Evolutionary conservation across 2,797 vertebrate genomes (phyloP).

Genomic region (Scleropages formosus): DNA sequence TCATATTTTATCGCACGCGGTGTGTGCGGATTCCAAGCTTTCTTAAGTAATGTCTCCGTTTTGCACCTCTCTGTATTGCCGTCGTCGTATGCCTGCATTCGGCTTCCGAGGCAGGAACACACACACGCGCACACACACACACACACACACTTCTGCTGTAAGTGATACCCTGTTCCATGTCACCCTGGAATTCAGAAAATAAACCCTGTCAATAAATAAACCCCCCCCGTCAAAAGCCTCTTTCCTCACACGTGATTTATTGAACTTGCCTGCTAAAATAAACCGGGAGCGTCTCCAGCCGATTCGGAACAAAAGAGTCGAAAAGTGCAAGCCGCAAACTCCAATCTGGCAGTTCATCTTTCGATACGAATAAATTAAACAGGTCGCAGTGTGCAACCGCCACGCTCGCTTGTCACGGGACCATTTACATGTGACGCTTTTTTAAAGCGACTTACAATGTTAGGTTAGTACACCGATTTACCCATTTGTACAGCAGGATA

Average conservation of each 20-base stretch:
- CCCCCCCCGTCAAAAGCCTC: not conserved
- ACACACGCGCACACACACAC: not conserved
- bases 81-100: not conserved
- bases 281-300: not conserved
- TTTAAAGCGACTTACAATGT: too few species aligned
- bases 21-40: not conserved
- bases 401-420: not conserved
- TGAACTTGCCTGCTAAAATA: slow-evolving; percentile 22
- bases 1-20: not conserved
- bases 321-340: not conserved
- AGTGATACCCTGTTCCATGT: not conserved
- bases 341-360: slow-evolving; percentile 23
- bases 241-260: slow-evolving; percentile 22
- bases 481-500: too few species aligned
- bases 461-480: too few species aligned
- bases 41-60: not conserved
- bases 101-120: not conserved
- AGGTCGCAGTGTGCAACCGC: not conserved
- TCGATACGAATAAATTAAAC: slow-evolving; percentile 11
- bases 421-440: not conserved
- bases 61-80: not conserved
- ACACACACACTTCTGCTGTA: not conserved
- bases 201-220: slow-evolving; percentile 20
- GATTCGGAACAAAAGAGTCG: not conserved
- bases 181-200: not conserved